Conservation (phyloP, 2,888 invertebrate genomes). For the Drosophila cyrtoloma region DNA sequence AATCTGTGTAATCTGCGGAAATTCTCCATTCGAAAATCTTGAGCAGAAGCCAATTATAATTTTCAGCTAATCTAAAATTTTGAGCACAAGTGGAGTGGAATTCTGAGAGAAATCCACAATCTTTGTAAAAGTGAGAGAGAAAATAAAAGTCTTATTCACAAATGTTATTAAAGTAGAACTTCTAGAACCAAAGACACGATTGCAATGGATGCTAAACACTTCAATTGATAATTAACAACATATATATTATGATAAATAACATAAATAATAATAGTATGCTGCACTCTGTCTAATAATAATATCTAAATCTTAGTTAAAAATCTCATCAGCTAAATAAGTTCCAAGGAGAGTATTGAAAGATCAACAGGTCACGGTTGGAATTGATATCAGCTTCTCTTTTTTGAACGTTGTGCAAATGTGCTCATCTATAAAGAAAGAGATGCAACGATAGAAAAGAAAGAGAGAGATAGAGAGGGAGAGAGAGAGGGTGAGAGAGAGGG, state of each 20-base stretch:
- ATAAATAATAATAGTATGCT: background rate
- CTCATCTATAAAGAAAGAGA: background rate
- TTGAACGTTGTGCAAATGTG: conserved; percentile 66
- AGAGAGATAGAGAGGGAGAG: background rate
- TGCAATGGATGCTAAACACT: background rate
- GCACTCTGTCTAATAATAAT: background rate
- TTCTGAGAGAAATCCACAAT: background rate
- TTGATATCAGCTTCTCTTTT: conserved; percentile 26
- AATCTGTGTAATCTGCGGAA: background rate
- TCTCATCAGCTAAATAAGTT: background rate
- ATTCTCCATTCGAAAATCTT: background rate
- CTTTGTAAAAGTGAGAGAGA: background rate
- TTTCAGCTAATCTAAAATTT: too few relatives aligned
- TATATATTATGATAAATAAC: background rate
- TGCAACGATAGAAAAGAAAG: background rate
- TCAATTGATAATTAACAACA: background rate
- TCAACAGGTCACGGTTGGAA: background rate
- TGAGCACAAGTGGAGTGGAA: background rate
- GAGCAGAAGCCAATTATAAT: too few relatives aligned
- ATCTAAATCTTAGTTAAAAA: background rate
- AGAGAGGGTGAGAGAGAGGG: background rate
- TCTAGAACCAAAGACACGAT: too few relatives aligned
- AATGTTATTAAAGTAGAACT: background rate
- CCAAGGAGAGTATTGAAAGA: conserved; percentile 5
- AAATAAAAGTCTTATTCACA: background rate